Conservation (phyloP, 1,140 invertebrate genomes). For the Agrilus planipennis region DNA sequence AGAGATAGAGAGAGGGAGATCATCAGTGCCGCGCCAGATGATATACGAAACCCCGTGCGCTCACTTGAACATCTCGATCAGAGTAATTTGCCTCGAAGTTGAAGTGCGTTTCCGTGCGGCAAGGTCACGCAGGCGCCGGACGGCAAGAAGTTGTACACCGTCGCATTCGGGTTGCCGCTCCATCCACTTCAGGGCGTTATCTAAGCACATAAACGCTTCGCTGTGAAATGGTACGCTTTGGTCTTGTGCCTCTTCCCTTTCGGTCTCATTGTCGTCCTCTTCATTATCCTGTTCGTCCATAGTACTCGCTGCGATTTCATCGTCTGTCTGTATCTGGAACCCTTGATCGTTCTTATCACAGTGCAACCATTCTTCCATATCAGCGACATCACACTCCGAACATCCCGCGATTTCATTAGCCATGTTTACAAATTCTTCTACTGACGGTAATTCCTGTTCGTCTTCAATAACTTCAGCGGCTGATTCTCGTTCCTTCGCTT, state of each 20-base stretch:
- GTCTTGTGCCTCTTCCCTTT: background rate
- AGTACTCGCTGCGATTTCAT: too few relatives aligned
- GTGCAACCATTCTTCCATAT: background rate
- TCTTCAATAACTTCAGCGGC: background rate
- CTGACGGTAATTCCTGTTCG: background rate
- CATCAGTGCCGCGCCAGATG: too few relatives aligned
- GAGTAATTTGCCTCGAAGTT: too few relatives aligned
- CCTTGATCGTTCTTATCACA: too few relatives aligned
- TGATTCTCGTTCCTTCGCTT: background rate
- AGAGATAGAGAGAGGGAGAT: too few relatives aligned
- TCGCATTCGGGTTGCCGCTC: conserved; percentile 3
- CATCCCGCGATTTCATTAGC: background rate
- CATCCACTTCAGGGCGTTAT: conserved; percentile 4
- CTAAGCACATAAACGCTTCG: background rate
- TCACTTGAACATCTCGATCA: too few relatives aligned
- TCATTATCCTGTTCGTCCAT: too few relatives aligned
- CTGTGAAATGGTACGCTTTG: background rate
- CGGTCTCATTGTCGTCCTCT: too few relatives aligned
- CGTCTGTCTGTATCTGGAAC: too few relatives aligned
- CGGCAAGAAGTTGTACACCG: background rate
- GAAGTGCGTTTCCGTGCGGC: conserved; percentile 2
- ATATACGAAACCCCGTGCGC: too few relatives aligned
- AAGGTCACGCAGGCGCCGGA: conserved; percentile 1
- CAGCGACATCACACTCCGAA: background rate
- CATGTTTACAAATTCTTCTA: background rate